Evolutionary conservation across 2,113 vertebrate genomes (phyloP).

Genomic region (Asarcornis scutulata): DNA sequence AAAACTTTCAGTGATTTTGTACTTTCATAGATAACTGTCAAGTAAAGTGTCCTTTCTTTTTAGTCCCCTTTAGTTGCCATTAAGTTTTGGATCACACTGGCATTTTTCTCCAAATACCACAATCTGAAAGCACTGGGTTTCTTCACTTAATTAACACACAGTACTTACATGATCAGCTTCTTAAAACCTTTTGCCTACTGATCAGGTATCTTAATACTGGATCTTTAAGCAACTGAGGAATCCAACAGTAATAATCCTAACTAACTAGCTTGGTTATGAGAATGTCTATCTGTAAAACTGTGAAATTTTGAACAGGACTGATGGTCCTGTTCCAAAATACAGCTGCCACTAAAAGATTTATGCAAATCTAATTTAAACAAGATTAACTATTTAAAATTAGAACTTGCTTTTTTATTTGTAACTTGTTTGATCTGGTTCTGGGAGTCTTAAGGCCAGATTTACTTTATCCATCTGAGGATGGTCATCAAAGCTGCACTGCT

Average conservation of each 20-base stretch:
- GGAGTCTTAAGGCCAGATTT: neutral
- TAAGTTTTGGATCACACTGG: neutral
- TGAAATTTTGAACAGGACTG: neutral
- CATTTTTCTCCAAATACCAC: neutral
- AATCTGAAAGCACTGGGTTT: neutral
- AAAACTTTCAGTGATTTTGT: neutral
- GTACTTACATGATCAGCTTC: neutral
- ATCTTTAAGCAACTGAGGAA: neutral
- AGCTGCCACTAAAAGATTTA: neutral
- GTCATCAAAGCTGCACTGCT: neutral
- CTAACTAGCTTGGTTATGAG: neutral
- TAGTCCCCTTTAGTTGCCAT: fast-evolving
- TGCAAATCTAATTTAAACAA: neutral
- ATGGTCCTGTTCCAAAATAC: neutral
- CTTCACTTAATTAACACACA: neutral
- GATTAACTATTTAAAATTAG: neutral
- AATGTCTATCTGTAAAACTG: neutral
- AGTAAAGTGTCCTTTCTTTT: neutral
- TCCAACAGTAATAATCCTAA: neutral
- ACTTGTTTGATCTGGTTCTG: neutral
- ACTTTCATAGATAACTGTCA: neutral
- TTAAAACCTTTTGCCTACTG: neutral
- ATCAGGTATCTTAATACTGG: neutral
- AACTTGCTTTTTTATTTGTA: neutral
- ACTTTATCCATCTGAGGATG: neutral